Conservation (phyloP, 2,888 invertebrate species). For the Coelogynopora nodosa region DNA sequence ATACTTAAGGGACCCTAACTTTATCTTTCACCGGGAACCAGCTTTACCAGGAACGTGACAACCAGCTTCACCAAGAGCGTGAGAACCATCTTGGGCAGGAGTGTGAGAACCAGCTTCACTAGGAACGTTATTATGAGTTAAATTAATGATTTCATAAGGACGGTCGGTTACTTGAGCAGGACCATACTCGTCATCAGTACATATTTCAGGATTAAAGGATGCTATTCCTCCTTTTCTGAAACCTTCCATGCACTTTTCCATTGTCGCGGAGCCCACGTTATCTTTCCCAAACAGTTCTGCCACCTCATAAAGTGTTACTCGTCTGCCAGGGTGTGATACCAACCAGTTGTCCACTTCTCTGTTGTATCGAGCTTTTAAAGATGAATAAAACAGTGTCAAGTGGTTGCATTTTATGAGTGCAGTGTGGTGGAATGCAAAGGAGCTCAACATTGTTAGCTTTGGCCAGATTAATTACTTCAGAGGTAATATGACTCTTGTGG, state of each 20-base stretch:
- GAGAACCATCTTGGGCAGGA: no score
- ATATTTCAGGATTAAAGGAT: not conserved
- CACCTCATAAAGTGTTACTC: not conserved
- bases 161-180: not conserved
- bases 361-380: not conserved
- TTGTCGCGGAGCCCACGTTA: not conserved
- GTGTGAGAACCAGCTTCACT: no score
- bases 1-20: no score
- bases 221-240: not conserved
- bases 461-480: constrained; percentile 36
- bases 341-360: not conserved
- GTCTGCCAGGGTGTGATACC: not conserved
- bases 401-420: not conserved
- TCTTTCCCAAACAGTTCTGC: not conserved
- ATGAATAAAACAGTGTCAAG: not conserved
- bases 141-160: no score
- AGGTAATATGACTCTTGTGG: constrained; percentile 26
- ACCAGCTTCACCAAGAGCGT: no score
- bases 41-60: no score
- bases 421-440: not conserved
- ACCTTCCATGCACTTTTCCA: not conserved
- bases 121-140: no score
- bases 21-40: no score
- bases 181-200: not conserved
- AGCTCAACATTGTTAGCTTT: not conserved